Percentiles rank a stretch among this genome's conserved stretches.
Conservation (phyloP, 2,797 vertebrate species). For the Macrochelys suwanniensis region DNA sequence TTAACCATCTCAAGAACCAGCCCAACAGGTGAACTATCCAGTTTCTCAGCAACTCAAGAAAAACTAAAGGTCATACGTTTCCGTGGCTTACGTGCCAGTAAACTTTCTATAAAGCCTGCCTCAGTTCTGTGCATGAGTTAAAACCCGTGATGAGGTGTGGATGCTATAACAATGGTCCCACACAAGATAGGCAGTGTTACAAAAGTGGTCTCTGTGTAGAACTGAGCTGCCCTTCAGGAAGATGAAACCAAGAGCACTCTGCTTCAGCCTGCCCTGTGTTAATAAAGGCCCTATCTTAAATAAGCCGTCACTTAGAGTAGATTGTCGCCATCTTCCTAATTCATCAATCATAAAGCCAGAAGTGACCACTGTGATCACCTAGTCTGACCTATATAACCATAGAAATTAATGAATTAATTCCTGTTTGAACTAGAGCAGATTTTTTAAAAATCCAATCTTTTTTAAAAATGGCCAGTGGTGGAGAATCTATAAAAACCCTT, state of each 20-base stretch:
- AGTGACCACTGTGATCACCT: neutral
- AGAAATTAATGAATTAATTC: neutral
- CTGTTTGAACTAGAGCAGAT: neutral
- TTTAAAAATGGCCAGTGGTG: neutral
- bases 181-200: neutral
- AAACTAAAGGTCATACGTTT: neutral
- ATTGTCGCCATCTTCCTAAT: neutral
- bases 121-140: neutral
- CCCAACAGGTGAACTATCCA: neutral
- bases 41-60: neutral
- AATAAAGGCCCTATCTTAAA: neutral
- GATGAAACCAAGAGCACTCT: neutral
- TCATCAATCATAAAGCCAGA: neutral
- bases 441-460: neutral
- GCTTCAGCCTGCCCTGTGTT: neutral
- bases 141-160: neutral
- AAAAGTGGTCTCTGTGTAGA: neutral
- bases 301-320: neutral
- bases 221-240: neutral
- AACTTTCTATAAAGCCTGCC: neutral
- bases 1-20: neutral
- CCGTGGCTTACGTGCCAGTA: neutral
- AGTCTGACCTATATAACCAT: neutral
- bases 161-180: neutral
- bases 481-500: neutral